Conservation (phyloP, 2,113 vertebrate genomes). For the Ginglymostoma cirratum region DNA sequence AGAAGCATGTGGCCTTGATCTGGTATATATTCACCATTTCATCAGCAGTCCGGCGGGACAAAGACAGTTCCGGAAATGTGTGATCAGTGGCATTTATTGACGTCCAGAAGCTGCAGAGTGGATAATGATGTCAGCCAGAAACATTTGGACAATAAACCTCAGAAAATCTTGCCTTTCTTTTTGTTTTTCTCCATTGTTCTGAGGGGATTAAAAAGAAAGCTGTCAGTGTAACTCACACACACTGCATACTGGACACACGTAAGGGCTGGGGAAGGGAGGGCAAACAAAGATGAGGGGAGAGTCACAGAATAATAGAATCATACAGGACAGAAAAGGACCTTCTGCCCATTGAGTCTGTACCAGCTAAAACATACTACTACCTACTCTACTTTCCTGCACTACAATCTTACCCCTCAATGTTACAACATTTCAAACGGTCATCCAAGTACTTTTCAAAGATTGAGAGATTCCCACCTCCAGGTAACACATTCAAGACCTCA, state of each 20-base stretch:
- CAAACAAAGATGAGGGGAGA: too few species aligned
- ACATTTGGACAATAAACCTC: conserved; percentile 37
- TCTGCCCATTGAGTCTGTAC: too few species aligned
- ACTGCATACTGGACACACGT: neutral
- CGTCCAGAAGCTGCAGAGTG: neutral
- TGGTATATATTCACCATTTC: neutral
- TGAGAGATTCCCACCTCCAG: too few species aligned
- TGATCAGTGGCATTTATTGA: neutral
- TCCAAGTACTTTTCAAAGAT: too few species aligned
- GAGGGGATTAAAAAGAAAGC: conserved; percentile 37
- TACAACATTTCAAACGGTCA: too few species aligned
- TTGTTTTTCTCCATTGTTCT: conserved; percentile 75
- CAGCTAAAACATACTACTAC: too few species aligned
- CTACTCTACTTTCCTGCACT: too few species aligned
- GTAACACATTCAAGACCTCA: too few species aligned
- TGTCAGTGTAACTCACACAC: neutral
- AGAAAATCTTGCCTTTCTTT: conserved; percentile 73
- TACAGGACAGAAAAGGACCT: too few species aligned
- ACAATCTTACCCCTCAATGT: too few species aligned
- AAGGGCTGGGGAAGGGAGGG: too few species aligned
- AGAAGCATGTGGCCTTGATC: neutral
- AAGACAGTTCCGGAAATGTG: neutral
- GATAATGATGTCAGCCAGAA: neutral
- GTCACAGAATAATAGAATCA: too few species aligned
- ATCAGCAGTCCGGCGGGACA: neutral